Evolutionary conservation across 2,797 vertebrate genomes (phyloP).

Genomic region (Scolopax bukidnonensis): DNA sequence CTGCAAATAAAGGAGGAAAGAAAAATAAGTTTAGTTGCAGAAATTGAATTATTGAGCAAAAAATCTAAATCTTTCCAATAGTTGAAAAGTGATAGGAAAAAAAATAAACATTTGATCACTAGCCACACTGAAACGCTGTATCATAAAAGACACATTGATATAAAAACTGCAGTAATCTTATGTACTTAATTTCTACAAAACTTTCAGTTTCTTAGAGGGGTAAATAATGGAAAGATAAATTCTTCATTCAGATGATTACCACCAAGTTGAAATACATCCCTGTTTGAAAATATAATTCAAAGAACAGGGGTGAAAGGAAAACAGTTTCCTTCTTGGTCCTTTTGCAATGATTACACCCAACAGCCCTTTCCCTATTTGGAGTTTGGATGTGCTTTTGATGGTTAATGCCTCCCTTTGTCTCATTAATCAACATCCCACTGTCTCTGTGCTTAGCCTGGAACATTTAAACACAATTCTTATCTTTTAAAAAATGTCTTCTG

Average conservation of each 20-base stretch:
- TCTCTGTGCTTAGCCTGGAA: not conserved
- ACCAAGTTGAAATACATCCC: not conserved
- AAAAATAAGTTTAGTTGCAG: not conserved
- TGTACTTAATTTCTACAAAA: not conserved
- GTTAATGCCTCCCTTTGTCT: not conserved
- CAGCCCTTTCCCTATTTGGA: not conserved
- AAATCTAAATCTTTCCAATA: not conserved
- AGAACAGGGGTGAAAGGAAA: not conserved
- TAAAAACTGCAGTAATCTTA: not conserved
- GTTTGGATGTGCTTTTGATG: not conserved
- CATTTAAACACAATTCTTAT: not conserved
- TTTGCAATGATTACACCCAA: not conserved
- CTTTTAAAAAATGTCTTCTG: not conserved
- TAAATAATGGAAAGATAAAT: not conserved
- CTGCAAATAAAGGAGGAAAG: slow-evolving; percentile 69
- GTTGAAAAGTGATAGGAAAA: not conserved
- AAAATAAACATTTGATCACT: not conserved
- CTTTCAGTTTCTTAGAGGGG: not conserved
- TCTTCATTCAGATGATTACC: not conserved
- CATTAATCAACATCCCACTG: not conserved
- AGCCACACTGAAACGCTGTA: not conserved
- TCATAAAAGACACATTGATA: not conserved
- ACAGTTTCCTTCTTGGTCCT: not conserved
- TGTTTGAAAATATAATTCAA: not conserved
- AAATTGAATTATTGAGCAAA: not conserved